phyloP scores from a whole-genome alignment of 2,797 vertebrate species.

The Poecilia gillii region DNA sequence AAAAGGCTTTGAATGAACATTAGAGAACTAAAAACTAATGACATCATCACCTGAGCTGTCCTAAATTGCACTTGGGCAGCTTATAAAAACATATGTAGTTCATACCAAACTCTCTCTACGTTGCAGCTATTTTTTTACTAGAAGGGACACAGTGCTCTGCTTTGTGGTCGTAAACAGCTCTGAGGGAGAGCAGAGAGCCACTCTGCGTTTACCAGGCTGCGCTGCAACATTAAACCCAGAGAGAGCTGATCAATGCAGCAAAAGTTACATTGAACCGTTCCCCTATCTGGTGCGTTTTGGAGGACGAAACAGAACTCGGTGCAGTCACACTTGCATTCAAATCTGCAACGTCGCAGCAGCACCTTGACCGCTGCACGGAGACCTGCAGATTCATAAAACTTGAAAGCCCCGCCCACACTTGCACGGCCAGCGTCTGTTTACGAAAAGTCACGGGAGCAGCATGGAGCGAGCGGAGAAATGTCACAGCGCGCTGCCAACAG shows the following conservation, averaged over 20 bases:
- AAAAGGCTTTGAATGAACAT: background rate
- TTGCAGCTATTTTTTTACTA: background rate
- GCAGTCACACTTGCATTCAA: background rate
- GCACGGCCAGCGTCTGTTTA: constrained; percentile 73
- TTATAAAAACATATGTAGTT: background rate
- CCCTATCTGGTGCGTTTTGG: background rate
- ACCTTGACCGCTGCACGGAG: constrained; percentile 1
- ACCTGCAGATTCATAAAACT: constrained; percentile 77
- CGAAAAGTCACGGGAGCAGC: constrained; percentile 76
- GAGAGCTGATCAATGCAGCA: constrained; percentile 12
- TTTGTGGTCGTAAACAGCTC: constrained; percentile 41
- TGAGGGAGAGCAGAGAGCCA: constrained; percentile 22
- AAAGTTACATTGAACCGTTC: constrained; percentile 30
- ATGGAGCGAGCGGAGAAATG: constrained; percentile 51
- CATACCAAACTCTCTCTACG: background rate
- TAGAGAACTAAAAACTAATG: background rate
- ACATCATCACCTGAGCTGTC: background rate
- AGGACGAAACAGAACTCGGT: background rate
- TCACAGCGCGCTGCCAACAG: constrained; percentile 37
- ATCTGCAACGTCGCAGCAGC: background rate
- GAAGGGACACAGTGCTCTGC: constrained; percentile 17
- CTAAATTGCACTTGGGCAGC: background rate
- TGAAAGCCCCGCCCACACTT: constrained; percentile 68
- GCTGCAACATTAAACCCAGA: constrained; percentile 12
- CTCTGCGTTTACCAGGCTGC: constrained; percentile 8